Percentiles rank a stretch among this genome's conserved stretches.
Evolutionary conservation across 2,888 invertebrate species (phyloP).

Genomic region (Xestia sexstrigata): DNA sequence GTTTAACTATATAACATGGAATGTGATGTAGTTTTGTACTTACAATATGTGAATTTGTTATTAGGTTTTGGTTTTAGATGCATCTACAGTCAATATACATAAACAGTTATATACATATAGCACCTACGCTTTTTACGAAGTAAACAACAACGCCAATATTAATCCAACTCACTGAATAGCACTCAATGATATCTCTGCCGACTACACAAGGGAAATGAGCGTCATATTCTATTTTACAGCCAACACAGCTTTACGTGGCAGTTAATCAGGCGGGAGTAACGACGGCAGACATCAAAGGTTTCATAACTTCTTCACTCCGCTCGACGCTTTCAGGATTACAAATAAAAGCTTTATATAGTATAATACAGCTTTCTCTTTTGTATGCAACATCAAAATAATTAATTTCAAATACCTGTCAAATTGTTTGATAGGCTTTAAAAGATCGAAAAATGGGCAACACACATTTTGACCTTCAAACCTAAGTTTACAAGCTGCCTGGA

Average conservation of each 20-base stretch:
- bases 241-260: constrained; percentile 49
- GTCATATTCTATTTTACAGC: constrained; percentile 54
- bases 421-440: neutral
- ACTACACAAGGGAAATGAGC: constrained; percentile 59
- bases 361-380: constrained; percentile 25
- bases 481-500: neutral
- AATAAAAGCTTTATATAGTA: constrained; percentile 21
- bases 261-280: constrained; percentile 66
- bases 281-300: constrained; percentile 64
- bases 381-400: constrained; percentile 1
- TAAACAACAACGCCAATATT: constrained; percentile 25
- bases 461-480: neutral
- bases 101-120: neutral
- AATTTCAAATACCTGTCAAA: constrained; percentile 24
- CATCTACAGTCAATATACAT: neutral
- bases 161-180: constrained; percentile 18
- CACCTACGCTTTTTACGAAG: neutral
- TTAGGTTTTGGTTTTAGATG: neutral
- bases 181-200: constrained; percentile 52
- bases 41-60: neutral
- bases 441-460: neutral
- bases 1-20: neutral
- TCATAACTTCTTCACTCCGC: constrained; percentile 60
- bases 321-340: constrained; percentile 40
- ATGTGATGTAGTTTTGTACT: neutral